A percentile compares a stretch with the other conserved stretches of the same genome.
Conservation (phyloP, 2,113 vertebrate species). For the Pteropus alecto region DNA sequence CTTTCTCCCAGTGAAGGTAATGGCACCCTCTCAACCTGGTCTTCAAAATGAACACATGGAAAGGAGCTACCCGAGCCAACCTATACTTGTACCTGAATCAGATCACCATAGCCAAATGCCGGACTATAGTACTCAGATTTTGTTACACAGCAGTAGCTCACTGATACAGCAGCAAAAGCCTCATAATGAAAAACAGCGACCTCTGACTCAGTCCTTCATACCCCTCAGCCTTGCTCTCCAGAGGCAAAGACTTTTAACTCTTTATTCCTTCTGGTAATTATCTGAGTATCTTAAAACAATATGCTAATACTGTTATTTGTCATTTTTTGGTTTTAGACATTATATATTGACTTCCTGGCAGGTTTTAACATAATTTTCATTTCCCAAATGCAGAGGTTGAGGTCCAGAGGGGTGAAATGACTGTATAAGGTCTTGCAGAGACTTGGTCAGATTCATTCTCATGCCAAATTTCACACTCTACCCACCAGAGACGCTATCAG, state of each 20-base stretch:
- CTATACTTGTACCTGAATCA: not conserved
- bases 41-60: not conserved
- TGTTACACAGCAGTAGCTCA: not conserved
- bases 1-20: not conserved
- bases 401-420: constrained; percentile 23
- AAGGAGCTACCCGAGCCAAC: not conserved
- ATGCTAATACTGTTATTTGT: not conserved
- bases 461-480: constrained; percentile 1
- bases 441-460: not conserved
- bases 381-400: not conserved
- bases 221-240: not conserved
- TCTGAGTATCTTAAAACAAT: not conserved
- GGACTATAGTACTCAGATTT: not conserved
- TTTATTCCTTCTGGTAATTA: not conserved
- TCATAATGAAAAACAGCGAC: not conserved
- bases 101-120: too few species aligned
- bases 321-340: not conserved
- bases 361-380: not conserved
- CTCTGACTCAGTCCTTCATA: not conserved
- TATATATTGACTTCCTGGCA: not conserved
- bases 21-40: not conserved
- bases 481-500: not conserved
- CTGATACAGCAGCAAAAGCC: not conserved
- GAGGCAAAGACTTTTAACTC: not conserved
- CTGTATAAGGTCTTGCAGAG: not conserved